Evolutionary conservation across 2,113 vertebrate genomes (phyloP).

Genomic region (Anguilla rostrata): DNA sequence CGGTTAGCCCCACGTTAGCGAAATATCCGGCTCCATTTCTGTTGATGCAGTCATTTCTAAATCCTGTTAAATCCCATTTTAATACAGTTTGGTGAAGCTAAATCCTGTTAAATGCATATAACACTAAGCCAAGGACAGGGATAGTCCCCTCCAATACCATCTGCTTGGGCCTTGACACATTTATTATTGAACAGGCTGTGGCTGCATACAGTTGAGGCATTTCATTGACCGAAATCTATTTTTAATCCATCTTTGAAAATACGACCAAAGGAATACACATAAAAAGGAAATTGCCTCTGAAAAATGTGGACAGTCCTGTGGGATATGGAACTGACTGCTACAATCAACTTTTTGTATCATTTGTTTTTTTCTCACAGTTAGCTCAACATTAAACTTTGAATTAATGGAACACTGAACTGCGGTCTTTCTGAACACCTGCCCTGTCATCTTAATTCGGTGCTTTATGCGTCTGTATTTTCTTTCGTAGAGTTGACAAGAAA

Average conservation of each 20-base stretch:
- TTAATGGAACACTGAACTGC: not conserved
- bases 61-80: not conserved
- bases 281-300: not conserved
- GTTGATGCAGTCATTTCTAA: not conserved
- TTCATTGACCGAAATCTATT: not conserved
- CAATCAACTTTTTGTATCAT: too few species aligned
- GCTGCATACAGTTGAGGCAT: not conserved
- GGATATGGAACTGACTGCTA: too few species aligned
- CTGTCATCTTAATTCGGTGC: not conserved
- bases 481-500: not conserved
- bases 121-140: not conserved
- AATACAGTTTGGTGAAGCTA: not conserved
- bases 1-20: not conserved
- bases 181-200: not conserved
- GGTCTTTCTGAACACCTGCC: not conserved
- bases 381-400: too few species aligned
- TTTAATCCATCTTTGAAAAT: not conserved
- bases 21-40: not conserved
- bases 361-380: too few species aligned
- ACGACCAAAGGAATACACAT: not conserved
- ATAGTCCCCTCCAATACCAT: not conserved
- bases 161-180: not conserved
- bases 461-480: not conserved
- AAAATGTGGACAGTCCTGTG: too few species aligned
- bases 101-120: conserved; percentile 10